Base-by-base conservation (phyloP, 2,797 vertebrate species). In the Bradypodion pumilum region DNA sequence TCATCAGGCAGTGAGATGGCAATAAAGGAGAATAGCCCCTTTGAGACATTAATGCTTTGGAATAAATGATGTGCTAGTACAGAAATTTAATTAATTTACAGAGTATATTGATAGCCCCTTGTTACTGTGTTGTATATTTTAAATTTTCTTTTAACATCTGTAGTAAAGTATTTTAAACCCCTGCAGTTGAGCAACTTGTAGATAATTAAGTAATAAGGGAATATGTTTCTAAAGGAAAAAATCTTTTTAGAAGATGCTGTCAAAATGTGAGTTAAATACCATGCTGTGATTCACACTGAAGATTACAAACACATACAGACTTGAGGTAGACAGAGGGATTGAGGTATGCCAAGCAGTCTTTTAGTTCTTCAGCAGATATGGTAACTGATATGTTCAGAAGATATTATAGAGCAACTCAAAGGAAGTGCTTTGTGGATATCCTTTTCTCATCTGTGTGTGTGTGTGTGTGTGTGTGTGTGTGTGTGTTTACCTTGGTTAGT, bases 61-160 rank as follows among this genome's bases (percentile, higher is more conserved):
- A 98, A 99, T 98, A 99, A 98, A 99, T 98, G 96, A 99, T 98
- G 97, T 97, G 96, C 97, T 97, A 97, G 97, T 97, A 98, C 97
- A 97, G 97, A 98, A 98, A 98, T 98, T 97, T 99, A 98, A 99
- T 99, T 99, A 98, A 99, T 99, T 99, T 98, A 98, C 97, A 97
- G 97, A 97, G 97, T 97, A 96, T 98, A 99, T 99, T 99, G 98
- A 99, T 99, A 98, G 98, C 98, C 97, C 97, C 98, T 97, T 97
- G 97, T 98, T 98, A 97, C 97, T 97, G 94, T 92, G 97, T 96
- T 97, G 97, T 98, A 96, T 98, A 98, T 98, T 98, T 98, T 98
- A 98, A 98, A 98, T 98, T 97, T 97, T 96, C 96, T 97, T 74
- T 97, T 97, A 98, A 98, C 97, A 97, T 98, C 97, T 98, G 98